These are phyloP conservation scores for Drosophila austrosaltans DNA, from an alignment of 2,888 invertebrate species.

Conservation along the genomic window DNA sequence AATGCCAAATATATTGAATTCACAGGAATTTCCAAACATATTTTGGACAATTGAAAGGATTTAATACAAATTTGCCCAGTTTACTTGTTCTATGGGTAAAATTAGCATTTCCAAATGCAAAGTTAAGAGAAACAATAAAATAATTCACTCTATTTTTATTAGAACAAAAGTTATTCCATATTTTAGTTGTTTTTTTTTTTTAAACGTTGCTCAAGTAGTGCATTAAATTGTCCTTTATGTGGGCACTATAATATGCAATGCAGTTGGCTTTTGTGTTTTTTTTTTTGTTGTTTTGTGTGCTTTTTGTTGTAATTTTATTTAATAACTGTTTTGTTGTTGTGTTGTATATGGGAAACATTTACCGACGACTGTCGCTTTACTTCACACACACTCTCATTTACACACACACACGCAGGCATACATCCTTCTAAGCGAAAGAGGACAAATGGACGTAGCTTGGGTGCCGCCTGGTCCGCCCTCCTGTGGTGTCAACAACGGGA, in stretches of 20 bases:
- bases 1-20: no score
- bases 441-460: conserved; percentile 44
- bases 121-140: no score
- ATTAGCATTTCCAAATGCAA: no score
- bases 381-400: conserved; percentile 53
- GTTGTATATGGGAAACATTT: conserved; percentile 73
- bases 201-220: conserved; percentile 33
- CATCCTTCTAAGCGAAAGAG: conserved; percentile 20
- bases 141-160: no score
- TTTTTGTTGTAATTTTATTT: conserved; percentile 70
- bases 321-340: conserved; percentile 76
- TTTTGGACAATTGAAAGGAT: no score
- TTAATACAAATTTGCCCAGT: no score
- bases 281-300: conserved; percentile 18
- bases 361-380: conserved; percentile 73
- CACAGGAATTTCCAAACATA: no score
- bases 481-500: conserved; percentile 64
- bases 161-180: no score
- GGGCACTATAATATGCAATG: background rate
- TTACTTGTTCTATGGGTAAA: no score
- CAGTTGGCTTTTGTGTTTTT: background rate
- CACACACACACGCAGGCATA: conserved; percentile 14
- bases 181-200: no score
- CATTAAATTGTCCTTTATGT: conserved; percentile 40
- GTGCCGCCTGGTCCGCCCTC: conserved; percentile 51